These are phyloP conservation scores for Latrodectus elegans DNA, from an alignment of 2,888 invertebrate genomes.

Conservation along the genomic window DNA sequence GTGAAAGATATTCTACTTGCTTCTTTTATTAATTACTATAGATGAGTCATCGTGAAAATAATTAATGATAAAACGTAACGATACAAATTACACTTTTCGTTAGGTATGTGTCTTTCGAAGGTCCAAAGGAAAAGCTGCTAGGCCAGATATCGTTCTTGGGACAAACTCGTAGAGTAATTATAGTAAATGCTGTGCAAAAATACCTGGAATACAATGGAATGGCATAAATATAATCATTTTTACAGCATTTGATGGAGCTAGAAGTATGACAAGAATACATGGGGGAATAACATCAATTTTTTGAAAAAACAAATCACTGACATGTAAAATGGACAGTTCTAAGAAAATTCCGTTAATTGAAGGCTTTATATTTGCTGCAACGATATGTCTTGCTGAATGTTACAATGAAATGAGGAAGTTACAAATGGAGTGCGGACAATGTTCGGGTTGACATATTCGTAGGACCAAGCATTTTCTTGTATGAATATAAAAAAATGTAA, in stretches of 20 bases:
- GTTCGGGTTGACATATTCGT: not conserved
- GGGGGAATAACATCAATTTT: not conserved
- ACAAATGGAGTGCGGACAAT: not conserved
- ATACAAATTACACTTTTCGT: too few species aligned
- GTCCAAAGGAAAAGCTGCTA: not conserved
- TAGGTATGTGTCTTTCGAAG: not conserved
- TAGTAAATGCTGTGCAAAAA: not conserved
- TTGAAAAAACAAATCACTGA: not conserved
- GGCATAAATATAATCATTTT: not conserved
- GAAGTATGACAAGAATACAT: not conserved
- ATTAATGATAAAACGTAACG: too few species aligned
- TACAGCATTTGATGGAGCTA: not conserved
- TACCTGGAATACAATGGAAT: not conserved
- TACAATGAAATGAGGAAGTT: not conserved
- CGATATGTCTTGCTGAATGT: not conserved
- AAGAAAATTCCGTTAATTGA: not conserved
- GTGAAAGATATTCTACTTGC: too few species aligned
- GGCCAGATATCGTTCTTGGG: not conserved
- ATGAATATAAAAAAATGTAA: not conserved
- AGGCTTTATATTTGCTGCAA: not conserved
- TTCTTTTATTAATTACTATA: too few species aligned
- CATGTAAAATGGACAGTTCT: not conserved
- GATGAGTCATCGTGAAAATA: too few species aligned
- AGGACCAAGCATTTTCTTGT: not conserved
- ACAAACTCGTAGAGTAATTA: not conserved